Percentiles rank a stretch among this genome's conserved stretches.
These are phyloP conservation scores for Lacerta bilineata DNA, from an alignment of 2,797 vertebrate genomes.

Conservation along the genomic window DNA sequence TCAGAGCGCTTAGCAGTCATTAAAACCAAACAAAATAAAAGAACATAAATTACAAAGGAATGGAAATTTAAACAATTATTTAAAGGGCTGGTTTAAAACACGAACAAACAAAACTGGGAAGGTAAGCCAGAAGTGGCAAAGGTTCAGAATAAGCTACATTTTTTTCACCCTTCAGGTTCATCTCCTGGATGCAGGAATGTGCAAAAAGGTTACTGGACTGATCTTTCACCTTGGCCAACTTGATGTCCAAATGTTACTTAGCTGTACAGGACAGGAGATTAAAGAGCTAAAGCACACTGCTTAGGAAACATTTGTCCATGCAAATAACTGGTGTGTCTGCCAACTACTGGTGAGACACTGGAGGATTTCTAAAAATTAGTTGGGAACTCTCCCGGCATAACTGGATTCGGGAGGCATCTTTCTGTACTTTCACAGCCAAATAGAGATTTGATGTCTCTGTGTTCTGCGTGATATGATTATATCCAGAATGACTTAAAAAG, in stretches of 20 bases:
- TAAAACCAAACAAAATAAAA: conserved; percentile 36
- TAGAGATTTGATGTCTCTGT: fast-evolving
- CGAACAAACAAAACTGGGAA: conserved; percentile 4
- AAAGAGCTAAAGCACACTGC: conserved; percentile 3
- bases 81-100: conserved; percentile 29
- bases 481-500: background rate
- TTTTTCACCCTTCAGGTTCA: background rate
- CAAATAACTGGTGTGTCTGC: conserved; percentile 11
- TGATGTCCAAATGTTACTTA: background rate
- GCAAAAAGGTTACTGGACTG: background rate
- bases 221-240: background rate
- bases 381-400: background rate
- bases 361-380: conserved; percentile 17
- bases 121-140: background rate
- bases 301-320: background rate
- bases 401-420: conserved; percentile 13
- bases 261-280: background rate
- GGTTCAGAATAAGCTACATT: no score
- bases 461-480: background rate
- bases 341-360: conserved; percentile 21
- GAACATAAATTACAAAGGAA: conserved; percentile 14
- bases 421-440: background rate
- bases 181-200: background rate
- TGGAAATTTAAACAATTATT: conserved; percentile 37
- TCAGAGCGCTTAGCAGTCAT: background rate